phyloP scores from a whole-genome alignment of 2,113 vertebrate species.

The Cynoglossus semilaevis region DNA sequence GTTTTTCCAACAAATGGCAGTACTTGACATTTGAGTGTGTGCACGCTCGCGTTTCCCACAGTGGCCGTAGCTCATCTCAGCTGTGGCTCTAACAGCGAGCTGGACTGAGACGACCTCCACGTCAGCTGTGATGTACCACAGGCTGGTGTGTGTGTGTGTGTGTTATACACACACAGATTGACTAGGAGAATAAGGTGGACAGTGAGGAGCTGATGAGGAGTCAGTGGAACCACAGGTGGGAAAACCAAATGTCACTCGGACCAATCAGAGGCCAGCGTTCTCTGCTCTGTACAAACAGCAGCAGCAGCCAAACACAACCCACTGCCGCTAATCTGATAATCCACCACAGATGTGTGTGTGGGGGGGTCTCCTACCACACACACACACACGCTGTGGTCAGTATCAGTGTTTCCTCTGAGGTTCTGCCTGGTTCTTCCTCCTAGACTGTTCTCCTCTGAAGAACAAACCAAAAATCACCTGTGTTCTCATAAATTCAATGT shows the following conservation, averaged over 20 bases:
- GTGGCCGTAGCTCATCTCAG: constrained; percentile 46
- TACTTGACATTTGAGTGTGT: constrained; percentile 23
- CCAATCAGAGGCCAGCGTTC: constrained; percentile 5
- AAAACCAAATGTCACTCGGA: neutral
- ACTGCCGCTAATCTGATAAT: constrained; percentile 77
- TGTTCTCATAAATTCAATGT: no score
- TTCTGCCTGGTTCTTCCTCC: no score
- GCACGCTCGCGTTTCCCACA: constrained; percentile 17
- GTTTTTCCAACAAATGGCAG: constrained; percentile 22
- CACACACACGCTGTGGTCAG: no score
- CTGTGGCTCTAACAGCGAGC: constrained; percentile 63
- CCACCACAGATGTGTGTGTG: constrained; percentile 68
- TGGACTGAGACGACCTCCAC: constrained; percentile 58
- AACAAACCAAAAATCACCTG: neutral
- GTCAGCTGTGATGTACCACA: constrained; percentile 58
- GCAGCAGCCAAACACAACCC: constrained; percentile 44
- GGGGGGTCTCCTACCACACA: no score
- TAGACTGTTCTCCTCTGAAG: no score
- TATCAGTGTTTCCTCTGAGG: constrained; percentile 28
- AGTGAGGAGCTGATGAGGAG: constrained; percentile 13
- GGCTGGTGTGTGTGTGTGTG: constrained; percentile 23
- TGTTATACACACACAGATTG: neutral
- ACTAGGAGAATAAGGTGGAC: constrained; percentile 11
- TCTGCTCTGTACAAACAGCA: neutral
- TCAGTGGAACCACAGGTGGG: constrained; percentile 2